Evolutionary conservation across 2,888 invertebrate genomes (phyloP).

Genomic region (Carabus problematicus): DNA sequence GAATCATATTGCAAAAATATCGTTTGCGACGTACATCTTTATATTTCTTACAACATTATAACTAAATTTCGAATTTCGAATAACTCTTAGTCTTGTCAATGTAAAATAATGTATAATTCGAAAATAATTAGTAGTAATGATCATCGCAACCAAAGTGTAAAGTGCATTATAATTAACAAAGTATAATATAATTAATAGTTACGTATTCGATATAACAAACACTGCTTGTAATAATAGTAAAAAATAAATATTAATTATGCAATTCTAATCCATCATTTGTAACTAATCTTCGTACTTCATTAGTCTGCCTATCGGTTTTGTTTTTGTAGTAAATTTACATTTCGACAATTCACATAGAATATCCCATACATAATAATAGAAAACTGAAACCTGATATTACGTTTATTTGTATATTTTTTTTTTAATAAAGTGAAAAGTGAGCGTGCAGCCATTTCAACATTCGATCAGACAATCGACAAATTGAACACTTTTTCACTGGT

Average conservation of each 20-base stretch:
- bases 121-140: conserved; percentile 13
- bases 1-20: conserved; percentile 32
- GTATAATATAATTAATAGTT: not conserved
- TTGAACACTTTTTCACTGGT: conserved; percentile 41
- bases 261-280: no score
- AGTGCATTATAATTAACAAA: not conserved
- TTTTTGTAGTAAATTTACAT: no score
- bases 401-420: no score
- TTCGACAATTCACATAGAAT: no score
- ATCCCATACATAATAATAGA: no score
- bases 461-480: not conserved
- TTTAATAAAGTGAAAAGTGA: not conserved
- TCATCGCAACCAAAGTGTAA: not conserved
- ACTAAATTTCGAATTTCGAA: conserved; percentile 24
- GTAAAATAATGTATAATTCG: conserved; percentile 11
- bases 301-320: no score
- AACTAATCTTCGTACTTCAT: no score
- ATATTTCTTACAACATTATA: conserved; percentile 1
- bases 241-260: no score
- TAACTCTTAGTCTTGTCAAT: conserved; percentile 31
- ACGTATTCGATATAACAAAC: conserved; percentile 20
- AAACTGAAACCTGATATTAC: no score
- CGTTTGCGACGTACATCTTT: conserved; percentile 24
- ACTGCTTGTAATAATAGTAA: no score
- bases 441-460: not conserved